Base-by-base conservation (phyloP, 2,797 vertebrate genomes). In the Emydoidea blandingii region DNA sequence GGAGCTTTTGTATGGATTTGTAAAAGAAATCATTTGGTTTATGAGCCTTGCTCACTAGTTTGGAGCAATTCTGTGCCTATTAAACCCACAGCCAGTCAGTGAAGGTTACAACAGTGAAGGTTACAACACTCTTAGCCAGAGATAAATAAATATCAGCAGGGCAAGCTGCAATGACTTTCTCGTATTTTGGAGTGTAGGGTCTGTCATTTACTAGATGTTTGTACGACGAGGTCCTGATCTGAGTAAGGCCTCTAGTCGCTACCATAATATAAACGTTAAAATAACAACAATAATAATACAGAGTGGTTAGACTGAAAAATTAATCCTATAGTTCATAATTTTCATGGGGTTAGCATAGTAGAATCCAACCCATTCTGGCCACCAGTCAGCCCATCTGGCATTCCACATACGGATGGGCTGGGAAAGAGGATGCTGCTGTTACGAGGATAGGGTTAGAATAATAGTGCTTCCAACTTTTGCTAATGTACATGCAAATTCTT, bases 261-360 rank as follows among this genome's bases (percentile, higher is more conserved):
- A 83, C 95, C 86, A 15, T 5, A 82, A 56, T 87, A 0, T 0
- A 83, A 82, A 86, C 15, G 84, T 94, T 96, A 96, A 87, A 94
- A 95, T 85, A 83, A 86, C 93, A 86, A 90, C 95, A 56, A 92
- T 94, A 87, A 94, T 86, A n/a, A 27, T 23, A 44, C 87, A 94
- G 93, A 65, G 87, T 0, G 1, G 72, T 95, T 90, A 84, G 94
- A 91, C 92, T 90, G 92, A 96, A 79, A 97, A 95, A 96, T 59
- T 80, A 95, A 82, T 82, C 82, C 91, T 88, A 68, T 83, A 84
- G 94, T 97, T 96, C 91, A 93, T 96, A 80, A 91, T 97, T 94
- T 95, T 93, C 79, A 49, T 49, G 29, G 74, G 12, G 25, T 78
- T 47, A 76, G 12, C 23, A 15, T 76, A 25, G 41, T 76, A 95